Conservation (phyloP, 2,113 vertebrate genomes). For the Sapayoa aenigma region DNA sequence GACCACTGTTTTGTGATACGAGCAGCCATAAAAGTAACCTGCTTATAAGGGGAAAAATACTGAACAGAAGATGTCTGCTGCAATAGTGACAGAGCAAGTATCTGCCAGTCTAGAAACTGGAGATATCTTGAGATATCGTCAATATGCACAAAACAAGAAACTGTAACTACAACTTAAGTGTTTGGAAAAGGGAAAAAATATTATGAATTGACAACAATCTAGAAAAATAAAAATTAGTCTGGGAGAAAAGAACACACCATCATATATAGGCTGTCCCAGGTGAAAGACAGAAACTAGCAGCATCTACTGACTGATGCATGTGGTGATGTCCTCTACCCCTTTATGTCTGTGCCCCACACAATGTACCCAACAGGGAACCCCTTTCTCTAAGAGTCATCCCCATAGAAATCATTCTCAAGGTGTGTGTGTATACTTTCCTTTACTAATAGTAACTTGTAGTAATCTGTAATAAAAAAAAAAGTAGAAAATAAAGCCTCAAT, state of each 20-base stretch:
- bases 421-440: not conserved
- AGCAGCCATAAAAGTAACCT: not conserved
- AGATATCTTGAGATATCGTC: not conserved
- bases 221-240: not conserved
- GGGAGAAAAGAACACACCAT: not conserved
- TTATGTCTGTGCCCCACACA: not conserved
- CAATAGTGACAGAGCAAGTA: not conserved
- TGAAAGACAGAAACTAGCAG: not conserved
- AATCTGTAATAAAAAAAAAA: not conserved
- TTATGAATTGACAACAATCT: not conserved
- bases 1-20: not conserved
- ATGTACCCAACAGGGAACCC: not conserved
- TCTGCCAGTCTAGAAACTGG: not conserved
- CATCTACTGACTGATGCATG: not conserved
- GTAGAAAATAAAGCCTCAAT: accelerated
- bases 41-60: not conserved
- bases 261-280: not conserved
- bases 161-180: not conserved
- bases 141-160: not conserved
- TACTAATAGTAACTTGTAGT: not conserved
- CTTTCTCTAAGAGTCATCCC: not conserved
- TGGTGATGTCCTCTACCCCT: not conserved
- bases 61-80: not conserved
- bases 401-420: not conserved
- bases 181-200: not conserved